A percentile compares a stretch with the other conserved stretches of the same genome.
phyloP scores from a whole-genome alignment of 2,888 invertebrate genomes.

The Timema cristinae region DNA sequence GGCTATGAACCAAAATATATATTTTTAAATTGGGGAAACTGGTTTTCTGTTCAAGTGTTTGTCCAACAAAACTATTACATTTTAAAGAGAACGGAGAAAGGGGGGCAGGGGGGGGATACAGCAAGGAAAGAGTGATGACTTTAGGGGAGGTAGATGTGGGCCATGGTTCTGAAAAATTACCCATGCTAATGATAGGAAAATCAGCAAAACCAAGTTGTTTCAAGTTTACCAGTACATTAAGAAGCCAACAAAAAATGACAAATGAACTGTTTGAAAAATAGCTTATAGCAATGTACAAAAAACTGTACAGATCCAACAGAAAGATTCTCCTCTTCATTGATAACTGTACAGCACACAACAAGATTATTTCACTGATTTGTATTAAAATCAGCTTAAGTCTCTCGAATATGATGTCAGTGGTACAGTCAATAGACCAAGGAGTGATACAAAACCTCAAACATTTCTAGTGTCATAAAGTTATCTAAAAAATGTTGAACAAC shows the following conservation, averaged over 20 bases:
- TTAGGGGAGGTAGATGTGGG: not conserved
- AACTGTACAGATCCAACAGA: not conserved
- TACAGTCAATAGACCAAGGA: not conserved
- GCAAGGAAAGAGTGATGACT: not conserved
- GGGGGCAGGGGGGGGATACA: not conserved
- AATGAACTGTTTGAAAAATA: not conserved
- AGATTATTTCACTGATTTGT: not conserved
- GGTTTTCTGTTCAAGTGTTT: not conserved
- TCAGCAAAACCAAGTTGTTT: too few relatives aligned
- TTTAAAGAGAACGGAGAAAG: not conserved
- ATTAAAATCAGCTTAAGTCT: not conserved
- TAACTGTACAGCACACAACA: not conserved
- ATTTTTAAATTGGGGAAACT: not conserved
- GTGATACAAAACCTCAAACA: not conserved
- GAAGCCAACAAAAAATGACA: conserved; percentile 8
- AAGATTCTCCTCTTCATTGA: not conserved
- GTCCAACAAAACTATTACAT: not conserved
- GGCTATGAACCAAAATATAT: not conserved
- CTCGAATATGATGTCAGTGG: not conserved
- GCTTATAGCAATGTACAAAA: not conserved
- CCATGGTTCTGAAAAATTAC: too few relatives aligned
- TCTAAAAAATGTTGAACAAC: too few relatives aligned
- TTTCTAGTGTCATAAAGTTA: too few relatives aligned
- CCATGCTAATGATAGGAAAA: too few relatives aligned
- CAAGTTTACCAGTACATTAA: not conserved